These are phyloP conservation scores for Ectropis grisescens DNA, from an alignment of 1,140 invertebrate species.

Conservation along the genomic window DNA sequence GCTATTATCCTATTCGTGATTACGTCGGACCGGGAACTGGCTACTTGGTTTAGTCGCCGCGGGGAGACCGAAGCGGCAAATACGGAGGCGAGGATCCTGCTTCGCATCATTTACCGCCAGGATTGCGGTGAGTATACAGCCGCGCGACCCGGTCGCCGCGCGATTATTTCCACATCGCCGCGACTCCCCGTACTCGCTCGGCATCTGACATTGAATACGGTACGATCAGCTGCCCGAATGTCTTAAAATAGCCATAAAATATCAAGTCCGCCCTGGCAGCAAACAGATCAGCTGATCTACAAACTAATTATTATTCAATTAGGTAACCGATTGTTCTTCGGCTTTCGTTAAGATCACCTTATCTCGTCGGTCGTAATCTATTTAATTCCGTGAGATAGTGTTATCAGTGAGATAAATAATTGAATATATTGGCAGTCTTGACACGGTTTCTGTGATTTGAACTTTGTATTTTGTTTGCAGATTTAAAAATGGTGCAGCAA, in stretches of 20 bases:
- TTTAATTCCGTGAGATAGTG: slow-evolving; percentile 31
- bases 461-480: slow-evolving; percentile 39
- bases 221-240: slow-evolving; percentile 52
- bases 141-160: slow-evolving; percentile 1
- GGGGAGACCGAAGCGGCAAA: slow-evolving; percentile 64
- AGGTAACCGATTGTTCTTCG: slow-evolving; percentile 44
- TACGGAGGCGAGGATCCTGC: slow-evolving; percentile 61
- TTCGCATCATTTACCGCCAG: slow-evolving; percentile 61
- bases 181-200: slow-evolving; percentile 4
- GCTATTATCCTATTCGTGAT: slow-evolving; percentile 66
- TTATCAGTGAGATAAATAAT: slow-evolving; percentile 23
- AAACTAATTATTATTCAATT: slow-evolving; percentile 60
- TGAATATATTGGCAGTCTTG: slow-evolving; percentile 25
- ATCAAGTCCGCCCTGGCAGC: slow-evolving; percentile 59
- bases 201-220: slow-evolving; percentile 59
- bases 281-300: slow-evolving; percentile 57
- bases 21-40: slow-evolving; percentile 57
- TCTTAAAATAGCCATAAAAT: slow-evolving; percentile 67
- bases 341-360: slow-evolving; percentile 11
- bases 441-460: slow-evolving; percentile 30
- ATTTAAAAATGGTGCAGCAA: slow-evolving; percentile 70
- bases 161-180: too few species aligned
- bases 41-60: slow-evolving; percentile 55
- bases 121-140: slow-evolving; percentile 55
- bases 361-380: slow-evolving; percentile 18